Evolutionary conservation across 2,113 vertebrate species (phyloP), one percentile per base, ranked within the genome.

Genomic region (Chinchilla lanigera): DNA sequence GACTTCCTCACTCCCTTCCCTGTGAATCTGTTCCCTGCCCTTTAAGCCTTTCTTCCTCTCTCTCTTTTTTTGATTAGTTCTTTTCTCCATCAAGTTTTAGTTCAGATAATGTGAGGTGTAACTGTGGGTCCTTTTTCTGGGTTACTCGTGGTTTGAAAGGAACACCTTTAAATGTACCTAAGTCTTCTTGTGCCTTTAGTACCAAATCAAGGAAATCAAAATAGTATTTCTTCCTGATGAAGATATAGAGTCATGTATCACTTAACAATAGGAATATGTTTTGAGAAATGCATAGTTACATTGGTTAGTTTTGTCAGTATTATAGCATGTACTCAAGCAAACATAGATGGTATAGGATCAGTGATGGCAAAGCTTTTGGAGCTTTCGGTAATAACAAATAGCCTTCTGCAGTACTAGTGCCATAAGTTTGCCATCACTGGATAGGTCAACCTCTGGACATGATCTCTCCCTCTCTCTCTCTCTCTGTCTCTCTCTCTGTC

Each of bases 161-260:
- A 69, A 22, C 10, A 17, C 28, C 13, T 19, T 88, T 61, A 50
- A 92, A 61, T 81, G 4, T 58, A 63, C 17, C 1, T 10, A 60
- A 30, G 26, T 56, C 9, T 35, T 35, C 81, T 94, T 81, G n/a
- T 75, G 41, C 17, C 13, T 5, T 73, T 63, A 88, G 20, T 30
- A 33, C 26, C 58, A 58, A 82, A 73, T 61, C 71, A 83, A 89
- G 58, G 33, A n/a, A 56, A 58, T 94, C 33, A 75, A n/a, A 84
- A 71, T 77, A 85, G 35, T 8, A 85, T 85, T 69, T 86, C 13
- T 93, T 84, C 13, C 3, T 44, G n/a, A 69, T n/a, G n/a, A 71
- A 65, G 58, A 44, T 11, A 17, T 0, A 54, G 30, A 58, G 2
- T 28, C 54, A 16, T 1, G 0, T 0, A 19, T 33, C 28, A 9